phyloP scores from a whole-genome alignment of 2,113 vertebrate species.

The Zosterops lateralis region DNA sequence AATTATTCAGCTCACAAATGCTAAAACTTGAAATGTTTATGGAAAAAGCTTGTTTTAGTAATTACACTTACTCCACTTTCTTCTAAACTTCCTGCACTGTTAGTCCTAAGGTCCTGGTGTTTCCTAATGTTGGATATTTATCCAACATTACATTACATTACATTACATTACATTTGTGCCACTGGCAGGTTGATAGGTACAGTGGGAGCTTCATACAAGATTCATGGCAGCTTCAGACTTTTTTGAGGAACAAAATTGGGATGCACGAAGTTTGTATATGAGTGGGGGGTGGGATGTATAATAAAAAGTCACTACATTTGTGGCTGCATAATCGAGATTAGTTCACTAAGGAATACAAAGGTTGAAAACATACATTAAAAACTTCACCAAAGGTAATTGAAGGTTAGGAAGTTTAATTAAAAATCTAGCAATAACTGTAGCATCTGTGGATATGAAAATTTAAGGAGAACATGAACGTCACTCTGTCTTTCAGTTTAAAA shows the following conservation, averaged over 20 bases:
- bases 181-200: not conserved
- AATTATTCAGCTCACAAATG: slow-evolving; percentile 33
- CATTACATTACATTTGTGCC: not conserved
- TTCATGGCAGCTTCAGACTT: not conserved
- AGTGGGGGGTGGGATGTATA: not conserved
- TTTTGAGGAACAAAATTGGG: not conserved
- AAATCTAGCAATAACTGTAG: not conserved
- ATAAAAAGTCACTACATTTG: not conserved
- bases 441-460: slow-evolving; percentile 8
- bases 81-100: not conserved
- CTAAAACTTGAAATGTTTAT: slow-evolving; percentile 17
- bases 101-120: slow-evolving; percentile 8
- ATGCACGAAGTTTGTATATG: not conserved
- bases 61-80: not conserved
- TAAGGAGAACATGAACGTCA: not conserved
- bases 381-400: not conserved
- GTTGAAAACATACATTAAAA: not conserved
- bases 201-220: slow-evolving; percentile 6
- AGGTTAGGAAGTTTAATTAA: not conserved
- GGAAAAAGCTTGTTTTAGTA: slow-evolving; percentile 34
- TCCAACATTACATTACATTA: no score
- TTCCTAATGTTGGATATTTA: slow-evolving; percentile 17
- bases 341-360: not conserved
- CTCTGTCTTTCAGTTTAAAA: not conserved
- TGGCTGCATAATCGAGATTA: not conserved